A percentile compares a stretch with the other conserved stretches of the same genome.
phyloP scores from a whole-genome alignment of 2,888 invertebrate genomes.

The Gastrophysa polygoni region DNA sequence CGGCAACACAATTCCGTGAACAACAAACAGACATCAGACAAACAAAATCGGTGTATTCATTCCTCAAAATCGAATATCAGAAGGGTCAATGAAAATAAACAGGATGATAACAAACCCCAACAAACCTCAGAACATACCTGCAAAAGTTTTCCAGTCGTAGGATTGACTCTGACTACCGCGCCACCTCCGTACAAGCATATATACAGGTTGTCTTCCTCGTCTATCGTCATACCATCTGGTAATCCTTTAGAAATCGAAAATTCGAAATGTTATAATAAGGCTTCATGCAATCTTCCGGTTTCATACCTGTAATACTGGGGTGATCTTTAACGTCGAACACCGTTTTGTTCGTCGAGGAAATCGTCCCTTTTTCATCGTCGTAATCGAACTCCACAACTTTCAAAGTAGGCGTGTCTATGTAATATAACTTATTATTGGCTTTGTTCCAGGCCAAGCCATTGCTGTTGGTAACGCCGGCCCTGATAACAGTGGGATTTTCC shows the following conservation, averaged over 20 bases:
- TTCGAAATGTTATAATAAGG: not conserved
- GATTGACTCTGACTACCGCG: slow-evolving; percentile 64
- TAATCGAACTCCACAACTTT: slow-evolving; percentile 75
- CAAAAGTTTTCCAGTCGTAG: slow-evolving; percentile 58
- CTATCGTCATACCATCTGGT: slow-evolving; percentile 72
- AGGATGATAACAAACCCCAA: too few species aligned
- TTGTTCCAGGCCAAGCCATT: slow-evolving; percentile 81
- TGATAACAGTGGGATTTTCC: slow-evolving; percentile 44
- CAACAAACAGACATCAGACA: too few species aligned
- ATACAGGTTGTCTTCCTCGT: slow-evolving; percentile 79
- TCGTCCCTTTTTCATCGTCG: slow-evolving; percentile 63
- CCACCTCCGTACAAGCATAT: slow-evolving; percentile 70
- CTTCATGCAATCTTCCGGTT: too few species aligned
- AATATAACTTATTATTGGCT: slow-evolving; percentile 75
- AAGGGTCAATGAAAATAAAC: too few species aligned
- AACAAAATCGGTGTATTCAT: too few species aligned
- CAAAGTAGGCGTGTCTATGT: slow-evolving; percentile 74
- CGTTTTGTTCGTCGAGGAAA: slow-evolving; percentile 46
- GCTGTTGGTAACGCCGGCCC: slow-evolving; percentile 67
- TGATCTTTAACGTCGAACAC: slow-evolving; percentile 35
- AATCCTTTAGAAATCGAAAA: slow-evolving; percentile 26
- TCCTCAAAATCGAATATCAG: too few species aligned
- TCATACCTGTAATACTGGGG: slow-evolving; percentile 24
- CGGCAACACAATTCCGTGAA: too few species aligned
- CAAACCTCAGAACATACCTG: slow-evolving; percentile 44